These are phyloP conservation scores for Microcebus ravelobensis DNA, from an alignment of 2,113 vertebrate genomes.

Conservation along the genomic window DNA sequence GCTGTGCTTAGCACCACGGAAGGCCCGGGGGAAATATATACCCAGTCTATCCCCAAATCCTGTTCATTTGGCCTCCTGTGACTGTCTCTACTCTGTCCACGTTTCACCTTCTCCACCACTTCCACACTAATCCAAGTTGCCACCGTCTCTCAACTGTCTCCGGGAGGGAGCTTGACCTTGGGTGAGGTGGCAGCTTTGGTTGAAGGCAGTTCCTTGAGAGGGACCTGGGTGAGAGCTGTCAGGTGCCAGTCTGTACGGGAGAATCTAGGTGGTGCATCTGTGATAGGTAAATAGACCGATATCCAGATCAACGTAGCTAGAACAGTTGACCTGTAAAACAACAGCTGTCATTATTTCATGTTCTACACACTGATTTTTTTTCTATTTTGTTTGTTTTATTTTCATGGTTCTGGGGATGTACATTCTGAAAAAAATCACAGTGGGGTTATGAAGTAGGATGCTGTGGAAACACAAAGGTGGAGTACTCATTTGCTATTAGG, in stretches of 20 bases:
- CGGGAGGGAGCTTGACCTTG: neutral
- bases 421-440: conserved; percentile 10
- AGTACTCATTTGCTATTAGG: neutral
- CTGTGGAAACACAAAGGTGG: neutral
- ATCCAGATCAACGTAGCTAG: too few relatives aligned
- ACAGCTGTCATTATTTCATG: neutral
- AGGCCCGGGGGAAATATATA: neutral
- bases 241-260: neutral
- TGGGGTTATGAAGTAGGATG: neutral
- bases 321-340: neutral
- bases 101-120: neutral
- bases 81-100: neutral
- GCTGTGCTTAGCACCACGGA: neutral
- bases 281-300: neutral
- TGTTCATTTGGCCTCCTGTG: neutral
- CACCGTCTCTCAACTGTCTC: neutral
- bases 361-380: neutral
- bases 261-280: neutral
- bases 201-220: neutral
- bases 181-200: neutral
- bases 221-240: neutral
- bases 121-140: neutral
- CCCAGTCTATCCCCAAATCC: neutral
- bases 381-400: conserved; percentile 22
- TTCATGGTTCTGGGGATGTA: neutral